A percentile compares a stretch with the other conserved stretches of the same genome.
These are phyloP conservation scores for Cephus sareptanus DNA, from an alignment of 2,888 invertebrate genomes.

Conservation along the genomic window DNA sequence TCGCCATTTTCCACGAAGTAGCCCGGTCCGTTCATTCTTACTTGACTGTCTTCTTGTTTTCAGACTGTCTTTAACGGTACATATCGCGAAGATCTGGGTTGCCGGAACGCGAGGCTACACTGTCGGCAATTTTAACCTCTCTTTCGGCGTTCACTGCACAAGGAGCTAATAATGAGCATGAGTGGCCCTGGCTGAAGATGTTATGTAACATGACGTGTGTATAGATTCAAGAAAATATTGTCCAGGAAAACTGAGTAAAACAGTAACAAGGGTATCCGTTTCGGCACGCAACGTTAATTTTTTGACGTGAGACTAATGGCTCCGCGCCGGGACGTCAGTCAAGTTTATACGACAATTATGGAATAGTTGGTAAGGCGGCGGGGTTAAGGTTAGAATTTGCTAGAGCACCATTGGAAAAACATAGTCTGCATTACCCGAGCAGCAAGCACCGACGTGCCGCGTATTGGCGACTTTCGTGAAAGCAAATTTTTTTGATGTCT, in stretches of 20 bases:
- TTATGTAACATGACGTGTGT: not conserved
- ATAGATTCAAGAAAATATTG: not conserved
- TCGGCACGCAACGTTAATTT: no score
- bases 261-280: not conserved
- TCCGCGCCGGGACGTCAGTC: not conserved
- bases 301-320: not conserved
- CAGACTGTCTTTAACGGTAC: constrained; percentile 45
- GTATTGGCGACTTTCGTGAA: constrained; percentile 39
- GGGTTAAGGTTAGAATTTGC: not conserved
- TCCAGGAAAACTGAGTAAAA: not conserved
- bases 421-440: not conserved
- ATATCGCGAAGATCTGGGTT: constrained; percentile 51
- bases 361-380: not conserved
- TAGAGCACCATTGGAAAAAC: not conserved
- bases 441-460: not conserved
- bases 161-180: not conserved
- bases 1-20: not conserved
- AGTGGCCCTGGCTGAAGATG: not conserved
- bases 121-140: constrained; percentile 7
- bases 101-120: constrained; percentile 37
- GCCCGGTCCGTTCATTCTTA: not conserved
- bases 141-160: constrained; percentile 12
- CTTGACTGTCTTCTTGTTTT: not conserved
- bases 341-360: not conserved
- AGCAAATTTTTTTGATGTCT: constrained; percentile 42